Evolutionary conservation across 1,140 invertebrate genomes (phyloP), one percentile per base, ranked within the genome.

Genomic region (Bombus sylvicola): DNA sequence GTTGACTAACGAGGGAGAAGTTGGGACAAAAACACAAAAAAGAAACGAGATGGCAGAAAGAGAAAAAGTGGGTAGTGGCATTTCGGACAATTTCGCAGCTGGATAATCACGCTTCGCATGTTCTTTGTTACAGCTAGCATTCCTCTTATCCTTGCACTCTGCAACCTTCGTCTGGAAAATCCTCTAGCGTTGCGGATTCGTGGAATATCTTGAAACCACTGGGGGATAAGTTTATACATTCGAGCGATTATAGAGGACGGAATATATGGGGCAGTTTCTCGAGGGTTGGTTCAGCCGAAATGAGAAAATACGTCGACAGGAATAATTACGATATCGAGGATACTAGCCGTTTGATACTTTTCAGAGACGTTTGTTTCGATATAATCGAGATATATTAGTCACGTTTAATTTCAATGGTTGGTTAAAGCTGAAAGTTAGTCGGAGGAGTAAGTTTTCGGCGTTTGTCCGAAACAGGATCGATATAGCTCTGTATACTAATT

Each of bases 31-130:
- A 28, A 10, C 12, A 59, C 5, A 4, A 13, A 62, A 25, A 62
- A 28, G 28, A 3, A 62, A 62, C 28, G 59, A 62, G 0, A n/a
- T 28, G 59, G n/a, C 3, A 3, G 47, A 53, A 22, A 53, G 18
- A 22, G 47, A 22, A 53, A 53, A 53, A 53, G 18, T 53, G 76
- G 76, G 57, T 83, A 87, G 82, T 80, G 82, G 62, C 57, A 75
- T 85, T 85, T 75, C 71, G 71, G 84, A 88, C 78, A 91, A 90
- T 89, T 89, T 91, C 87, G 87, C 85, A 87, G 87, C 90, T 62
- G 89, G 87, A 91, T 90, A 87, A 90, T 90, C 87, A 73, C 89
- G 80, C 68, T 73, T 78, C 73, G 62, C 76, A 47, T 72, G 72
- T 79, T 41, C 68, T 57, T 79, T 79, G 83, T 78, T 90, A 69